Conservation (phyloP, 2,888 invertebrate genomes). For the Esperia sulphurella region DNA sequence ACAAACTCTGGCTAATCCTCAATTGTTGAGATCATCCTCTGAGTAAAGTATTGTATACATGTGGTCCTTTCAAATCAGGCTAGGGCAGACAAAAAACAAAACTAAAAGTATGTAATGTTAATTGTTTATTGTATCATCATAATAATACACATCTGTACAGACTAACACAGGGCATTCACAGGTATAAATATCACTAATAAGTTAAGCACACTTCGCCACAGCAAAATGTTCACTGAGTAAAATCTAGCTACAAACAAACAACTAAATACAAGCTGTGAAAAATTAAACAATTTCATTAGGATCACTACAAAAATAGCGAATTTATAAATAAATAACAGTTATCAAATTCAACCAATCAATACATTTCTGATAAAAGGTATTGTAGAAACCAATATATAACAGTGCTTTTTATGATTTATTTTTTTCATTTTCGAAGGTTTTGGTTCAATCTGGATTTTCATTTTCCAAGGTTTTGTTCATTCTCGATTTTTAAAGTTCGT, state of each 20-base stretch:
- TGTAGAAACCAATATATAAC: too few species aligned
- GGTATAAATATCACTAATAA: slow-evolving; percentile 39
- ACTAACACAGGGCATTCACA: slow-evolving; percentile 47
- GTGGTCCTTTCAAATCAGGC: too few species aligned
- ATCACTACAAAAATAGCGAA: not conserved
- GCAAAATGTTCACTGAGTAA: not conserved
- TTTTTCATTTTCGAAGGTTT: too few species aligned
- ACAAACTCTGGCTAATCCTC: too few species aligned
- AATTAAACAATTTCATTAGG: slow-evolving; percentile 6
- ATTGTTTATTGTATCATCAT: slow-evolving; percentile 39
- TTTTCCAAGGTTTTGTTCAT: too few species aligned
- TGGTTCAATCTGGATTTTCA: too few species aligned
- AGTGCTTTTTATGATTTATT: too few species aligned
- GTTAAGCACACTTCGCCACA: not conserved
- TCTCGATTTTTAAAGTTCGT: too few species aligned
- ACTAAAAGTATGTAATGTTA: slow-evolving; percentile 13
- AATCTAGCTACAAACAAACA: slow-evolving; percentile 9
- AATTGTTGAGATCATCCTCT: too few species aligned
- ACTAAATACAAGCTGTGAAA: slow-evolving; percentile 8
- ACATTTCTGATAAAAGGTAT: not conserved
- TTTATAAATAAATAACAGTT: slow-evolving; percentile 10
- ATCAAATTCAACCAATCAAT: slow-evolving; percentile 1
- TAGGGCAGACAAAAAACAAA: not conserved
- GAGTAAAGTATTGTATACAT: not conserved
- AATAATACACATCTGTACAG: slow-evolving; percentile 37